These are phyloP conservation scores for Panzeria rudis DNA, from an alignment of 2,888 invertebrate genomes.

Conservation along the genomic window DNA sequence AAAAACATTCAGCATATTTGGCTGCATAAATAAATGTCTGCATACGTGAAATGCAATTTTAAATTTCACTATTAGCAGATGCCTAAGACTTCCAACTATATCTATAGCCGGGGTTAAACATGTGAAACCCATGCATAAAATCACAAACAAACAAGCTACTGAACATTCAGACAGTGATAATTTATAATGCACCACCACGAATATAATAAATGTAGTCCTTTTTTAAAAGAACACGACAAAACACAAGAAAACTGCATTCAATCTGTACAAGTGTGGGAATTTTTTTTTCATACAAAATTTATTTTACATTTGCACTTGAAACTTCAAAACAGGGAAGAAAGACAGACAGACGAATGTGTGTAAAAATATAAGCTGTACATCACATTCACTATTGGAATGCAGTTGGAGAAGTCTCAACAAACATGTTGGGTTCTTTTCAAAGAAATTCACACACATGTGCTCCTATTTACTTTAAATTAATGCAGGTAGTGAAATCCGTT, in stretches of 20 bases:
- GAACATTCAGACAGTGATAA: not conserved
- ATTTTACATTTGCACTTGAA: slow-evolving; percentile 69
- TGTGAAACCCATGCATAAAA: slow-evolving; percentile 6
- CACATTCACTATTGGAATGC: slow-evolving; percentile 46
- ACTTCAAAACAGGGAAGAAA: slow-evolving; percentile 26
- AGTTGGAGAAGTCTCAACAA: slow-evolving; percentile 14
- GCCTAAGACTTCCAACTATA: slow-evolving; percentile 45
- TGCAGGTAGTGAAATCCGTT: slow-evolving; percentile 56
- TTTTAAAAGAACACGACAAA: slow-evolving; percentile 12
- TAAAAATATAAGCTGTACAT: slow-evolving; percentile 36
- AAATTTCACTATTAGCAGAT: slow-evolving; percentile 50
- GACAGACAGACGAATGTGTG: not conserved
- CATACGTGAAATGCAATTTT: slow-evolving; percentile 38
- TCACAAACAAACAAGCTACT: slow-evolving; percentile 44
- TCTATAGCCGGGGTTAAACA: not conserved
- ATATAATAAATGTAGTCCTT: slow-evolving; percentile 42
- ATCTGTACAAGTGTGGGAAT: slow-evolving; percentile 71
- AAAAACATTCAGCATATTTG: not conserved
- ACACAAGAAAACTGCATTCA: slow-evolving; percentile 60
- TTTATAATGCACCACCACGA: slow-evolving; percentile 10
- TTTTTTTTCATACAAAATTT: slow-evolving; percentile 48
- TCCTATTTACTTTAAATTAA: slow-evolving; percentile 1
- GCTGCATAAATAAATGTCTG: not conserved
- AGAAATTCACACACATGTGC: slow-evolving; percentile 22
- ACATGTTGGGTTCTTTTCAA: slow-evolving; percentile 45